Evolutionary conservation across 2,888 invertebrate genomes (phyloP), one percentile per base, ranked within the genome.

Genomic region (Pterobdella sp.): DNA sequence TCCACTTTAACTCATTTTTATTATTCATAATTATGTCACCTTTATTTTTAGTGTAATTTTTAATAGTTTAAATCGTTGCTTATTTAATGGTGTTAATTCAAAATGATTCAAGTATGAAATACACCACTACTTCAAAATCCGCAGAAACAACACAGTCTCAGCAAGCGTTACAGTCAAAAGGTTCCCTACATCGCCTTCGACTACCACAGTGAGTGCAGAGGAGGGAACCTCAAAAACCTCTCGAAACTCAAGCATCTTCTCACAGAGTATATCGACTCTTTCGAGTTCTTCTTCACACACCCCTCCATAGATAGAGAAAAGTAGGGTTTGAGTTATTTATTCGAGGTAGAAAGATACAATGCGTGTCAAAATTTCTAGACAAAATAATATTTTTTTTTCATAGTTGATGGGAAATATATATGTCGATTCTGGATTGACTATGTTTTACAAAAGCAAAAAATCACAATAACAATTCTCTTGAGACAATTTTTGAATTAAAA

Each of bases 151-250:
- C 60, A 56, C 60, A 22, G 10, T 3, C 7, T 56, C n/a, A 56
- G 60, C 60, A 49, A 52, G 1, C 91, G 92, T 82, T 80, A 82
- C 32, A 86, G 86, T 76, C 92, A 93, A 83, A 56, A 26, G 60
- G 88, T 95, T 34, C 89, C 90, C 0, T 93, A 94, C 83, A 88
- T 96, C 72, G 88, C 93, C 70, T 98, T 94, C 85, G 98, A 98
- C 84, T 97, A 96, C 82, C 97, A 97, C 82, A 91, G 93, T 81
- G 93, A 95, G 85, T 92, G 93, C 75, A 88, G 92, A 73, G 90
- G 90, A 68, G 91, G 92, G 18, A 91, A 90, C 80, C 89, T 89
- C 80, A 88, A 89, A 73, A 91, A 91, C 78, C 85, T 96, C 74
- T 87, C 87, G 10, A 92, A 91, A 83, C 87, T 98, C 67, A 91